Base-by-base conservation (phyloP, 1,140 invertebrate species). In the Cylas formicarius region DNA sequence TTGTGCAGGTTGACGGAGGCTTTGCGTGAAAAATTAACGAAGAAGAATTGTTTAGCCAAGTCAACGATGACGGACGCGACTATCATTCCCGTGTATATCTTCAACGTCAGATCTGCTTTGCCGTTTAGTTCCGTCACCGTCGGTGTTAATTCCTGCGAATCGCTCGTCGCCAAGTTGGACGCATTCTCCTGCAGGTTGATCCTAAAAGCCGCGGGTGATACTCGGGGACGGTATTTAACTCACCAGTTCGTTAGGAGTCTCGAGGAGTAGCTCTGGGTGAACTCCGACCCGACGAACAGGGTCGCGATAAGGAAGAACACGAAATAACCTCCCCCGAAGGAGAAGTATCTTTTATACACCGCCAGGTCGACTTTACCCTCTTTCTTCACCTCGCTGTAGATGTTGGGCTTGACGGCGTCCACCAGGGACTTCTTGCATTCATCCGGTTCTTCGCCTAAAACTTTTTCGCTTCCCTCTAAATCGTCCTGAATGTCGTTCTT, bases 191-290 rank as follows among this genome's bases (percentile, higher is more conserved):
- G 34, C n/a, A 48, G 17, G 32, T 52, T 52, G 8, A 52, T 50
- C 52, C 52, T 55, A 34, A 38, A 49, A 48, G 31, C 28, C n/a
- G n/a, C n/a, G n/a, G n/a, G n/a, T n/a, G n/a, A n/a, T n/a, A n/a
- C n/a, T n/a, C n/a, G n/a, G n/a, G n/a, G n/a, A n/a, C n/a, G n/a
- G 17, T 16, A 32, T 32, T 32, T 9, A 7, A 44, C 54, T 48
- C 42, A 59, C 57, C 57, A 60, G 17, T 50, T 47, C 10, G 47
- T 53, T 20, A 60, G 38, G 7, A 60, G 16, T 33, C 54, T 55
- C n/a, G 52, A 40, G 2, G 44, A 34, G 18, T 49, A 52, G 21
- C 52, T 55, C n/a, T 50, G 35, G 6, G 37, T 14, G 22, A 46
- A 31, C 22, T 56, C 46, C 4, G 31, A 11, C 2, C 29, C 24